phyloP scores from a whole-genome alignment of 2,113 vertebrate genomes.

The Actinemys pallida region DNA sequence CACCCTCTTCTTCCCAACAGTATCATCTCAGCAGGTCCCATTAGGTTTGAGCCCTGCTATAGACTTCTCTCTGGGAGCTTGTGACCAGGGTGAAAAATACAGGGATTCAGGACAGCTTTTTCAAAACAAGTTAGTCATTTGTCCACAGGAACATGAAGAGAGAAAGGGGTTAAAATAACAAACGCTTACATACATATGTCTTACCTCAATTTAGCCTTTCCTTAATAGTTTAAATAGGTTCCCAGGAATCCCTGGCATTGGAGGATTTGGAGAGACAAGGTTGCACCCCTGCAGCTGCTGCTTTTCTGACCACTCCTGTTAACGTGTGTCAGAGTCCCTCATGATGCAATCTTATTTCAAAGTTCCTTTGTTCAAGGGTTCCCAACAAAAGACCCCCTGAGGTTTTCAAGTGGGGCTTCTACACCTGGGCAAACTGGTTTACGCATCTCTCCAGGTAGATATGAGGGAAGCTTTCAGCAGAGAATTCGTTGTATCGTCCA shows the following conservation, averaged over 20 bases:
- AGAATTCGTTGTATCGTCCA: neutral
- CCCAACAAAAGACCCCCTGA: too few species aligned
- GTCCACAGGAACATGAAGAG: neutral
- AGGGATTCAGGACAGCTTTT: neutral
- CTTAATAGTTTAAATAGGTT: neutral
- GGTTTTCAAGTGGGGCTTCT: too few species aligned
- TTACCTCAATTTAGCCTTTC: neutral
- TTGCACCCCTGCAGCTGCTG: neutral
- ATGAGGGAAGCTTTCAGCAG: neutral
- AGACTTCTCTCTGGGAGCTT: neutral
- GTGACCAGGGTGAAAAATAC: neutral
- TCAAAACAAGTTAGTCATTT: neutral
- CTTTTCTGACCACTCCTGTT: neutral
- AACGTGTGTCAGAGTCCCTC: neutral
- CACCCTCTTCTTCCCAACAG: neutral
- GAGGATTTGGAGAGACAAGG: neutral
- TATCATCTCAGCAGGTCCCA: neutral
- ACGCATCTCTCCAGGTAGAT: too few species aligned
- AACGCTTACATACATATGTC: neutral
- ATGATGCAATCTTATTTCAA: neutral
- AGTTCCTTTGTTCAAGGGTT: too few species aligned
- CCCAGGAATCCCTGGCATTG: too few species aligned
- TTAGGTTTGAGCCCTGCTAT: neutral
- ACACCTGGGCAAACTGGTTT: too few species aligned
- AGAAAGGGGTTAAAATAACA: neutral